phyloP scores from a whole-genome alignment of 2,888 invertebrate species.

The Diogma glabrata region DNA sequence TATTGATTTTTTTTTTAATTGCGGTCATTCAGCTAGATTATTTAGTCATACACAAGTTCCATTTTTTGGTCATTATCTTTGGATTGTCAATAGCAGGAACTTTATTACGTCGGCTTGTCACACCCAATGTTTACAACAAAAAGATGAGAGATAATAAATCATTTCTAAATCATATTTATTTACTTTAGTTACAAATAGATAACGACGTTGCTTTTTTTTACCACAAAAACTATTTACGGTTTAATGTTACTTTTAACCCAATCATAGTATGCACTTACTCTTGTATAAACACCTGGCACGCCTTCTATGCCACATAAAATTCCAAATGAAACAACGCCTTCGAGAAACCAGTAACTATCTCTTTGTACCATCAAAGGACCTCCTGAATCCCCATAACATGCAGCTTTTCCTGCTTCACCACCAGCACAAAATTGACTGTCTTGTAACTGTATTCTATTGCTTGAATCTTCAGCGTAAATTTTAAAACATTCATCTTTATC shows the following conservation, averaged over 20 bases:
- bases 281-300: neutral
- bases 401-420: neutral
- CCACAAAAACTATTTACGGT: neutral
- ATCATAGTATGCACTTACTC: neutral
- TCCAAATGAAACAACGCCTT: neutral
- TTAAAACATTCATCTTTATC: slow-evolving; percentile 36
- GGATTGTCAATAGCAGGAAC: too few species aligned
- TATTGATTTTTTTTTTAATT: too few species aligned
- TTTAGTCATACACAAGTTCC: too few species aligned
- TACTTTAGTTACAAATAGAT: too few species aligned
- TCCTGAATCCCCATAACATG: neutral
- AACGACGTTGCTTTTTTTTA: too few species aligned
- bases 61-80: too few species aligned
- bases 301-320: neutral
- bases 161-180: too few species aligned
- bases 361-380: neutral
- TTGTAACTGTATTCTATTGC: neutral
- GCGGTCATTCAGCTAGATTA: too few species aligned
- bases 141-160: too few species aligned
- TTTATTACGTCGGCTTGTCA: too few species aligned
- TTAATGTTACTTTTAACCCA: neutral
- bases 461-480: slow-evolving; percentile 24
- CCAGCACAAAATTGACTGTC: neutral
- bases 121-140: too few species aligned
- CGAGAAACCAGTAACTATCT: neutral